These are phyloP conservation scores for Marcusenius ussheri DNA, from an alignment of 2,113 vertebrate genomes.

Conservation along the genomic window DNA sequence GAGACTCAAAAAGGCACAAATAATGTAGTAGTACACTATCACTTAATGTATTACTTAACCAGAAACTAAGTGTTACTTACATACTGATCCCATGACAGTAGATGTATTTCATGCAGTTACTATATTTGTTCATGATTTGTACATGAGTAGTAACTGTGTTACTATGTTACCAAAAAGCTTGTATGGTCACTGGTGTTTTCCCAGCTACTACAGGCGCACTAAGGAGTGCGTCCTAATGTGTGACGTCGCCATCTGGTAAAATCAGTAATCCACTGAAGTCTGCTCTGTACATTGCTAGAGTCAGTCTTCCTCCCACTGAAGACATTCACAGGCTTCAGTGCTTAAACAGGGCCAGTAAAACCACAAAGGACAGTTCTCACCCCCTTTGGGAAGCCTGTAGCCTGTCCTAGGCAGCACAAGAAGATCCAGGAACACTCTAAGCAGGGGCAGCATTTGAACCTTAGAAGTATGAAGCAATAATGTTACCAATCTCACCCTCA, in stretches of 20 bases:
- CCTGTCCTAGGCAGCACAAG: background rate
- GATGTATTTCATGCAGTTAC: background rate
- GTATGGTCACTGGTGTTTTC: background rate
- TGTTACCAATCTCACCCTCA: background rate
- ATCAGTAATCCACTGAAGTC: background rate
- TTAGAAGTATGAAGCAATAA: background rate
- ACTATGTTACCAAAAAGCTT: background rate
- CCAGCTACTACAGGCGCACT: background rate
- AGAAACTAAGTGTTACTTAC: background rate
- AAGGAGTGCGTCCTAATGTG: background rate
- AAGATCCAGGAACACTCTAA: background rate
- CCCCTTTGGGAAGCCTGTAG: background rate
- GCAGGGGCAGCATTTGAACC: background rate
- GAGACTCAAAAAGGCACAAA: background rate
- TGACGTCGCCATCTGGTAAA: background rate
- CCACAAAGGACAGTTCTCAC: background rate
- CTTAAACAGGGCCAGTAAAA: background rate
- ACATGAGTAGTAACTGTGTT: background rate
- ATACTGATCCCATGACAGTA: background rate
- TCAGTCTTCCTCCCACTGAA: background rate
- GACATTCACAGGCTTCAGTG: background rate
- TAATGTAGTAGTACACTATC: background rate
- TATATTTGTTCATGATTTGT: background rate
- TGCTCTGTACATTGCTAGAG: background rate
- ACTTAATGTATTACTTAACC: background rate